Conservation (phyloP, 2,888 invertebrate species). For the Troides oblongomaculatus region DNA sequence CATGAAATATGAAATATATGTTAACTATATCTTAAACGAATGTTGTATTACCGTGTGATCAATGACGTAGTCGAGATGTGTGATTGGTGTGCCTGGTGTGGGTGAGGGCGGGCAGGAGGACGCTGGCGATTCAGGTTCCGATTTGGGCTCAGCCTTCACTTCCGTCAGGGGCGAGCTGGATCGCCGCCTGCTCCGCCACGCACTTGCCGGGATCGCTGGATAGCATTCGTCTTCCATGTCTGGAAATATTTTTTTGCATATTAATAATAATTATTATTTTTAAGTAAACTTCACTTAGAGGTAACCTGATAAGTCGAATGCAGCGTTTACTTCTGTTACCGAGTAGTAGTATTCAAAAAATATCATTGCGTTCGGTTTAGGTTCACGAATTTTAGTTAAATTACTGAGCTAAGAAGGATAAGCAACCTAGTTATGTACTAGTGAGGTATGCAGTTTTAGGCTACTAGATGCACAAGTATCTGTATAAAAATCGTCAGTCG, state of each 20-base stretch:
- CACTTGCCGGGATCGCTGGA: slow-evolving; percentile 87
- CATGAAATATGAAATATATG: too few relatives aligned
- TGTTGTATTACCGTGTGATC: slow-evolving; percentile 78
- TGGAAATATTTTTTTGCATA: slow-evolving; percentile 55
- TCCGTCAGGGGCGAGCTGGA: slow-evolving; percentile 62
- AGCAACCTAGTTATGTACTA: too few relatives aligned
- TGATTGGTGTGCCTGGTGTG: slow-evolving; percentile 78
- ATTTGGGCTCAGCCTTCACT: slow-evolving; percentile 89
- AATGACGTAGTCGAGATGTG: slow-evolving; percentile 81
- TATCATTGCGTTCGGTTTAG: too few relatives aligned
- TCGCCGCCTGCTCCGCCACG: slow-evolving; percentile 68
- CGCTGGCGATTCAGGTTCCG: slow-evolving; percentile 85
- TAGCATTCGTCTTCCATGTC: slow-evolving; percentile 96
- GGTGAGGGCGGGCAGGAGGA: slow-evolving; percentile 87
- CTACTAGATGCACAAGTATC: too few relatives aligned
- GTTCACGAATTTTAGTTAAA: too few relatives aligned
- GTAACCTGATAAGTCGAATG: too few relatives aligned
- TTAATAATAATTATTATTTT: background rate
- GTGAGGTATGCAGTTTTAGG: too few relatives aligned
- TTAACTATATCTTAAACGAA: background rate
- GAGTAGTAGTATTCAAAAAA: too few relatives aligned
- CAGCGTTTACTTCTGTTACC: too few relatives aligned
- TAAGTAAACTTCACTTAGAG: too few relatives aligned
- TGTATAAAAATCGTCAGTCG: too few relatives aligned
- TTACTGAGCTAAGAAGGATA: too few relatives aligned